Conservation (phyloP, 2,888 invertebrate genomes). For the Cerastis leucographa region DNA sequence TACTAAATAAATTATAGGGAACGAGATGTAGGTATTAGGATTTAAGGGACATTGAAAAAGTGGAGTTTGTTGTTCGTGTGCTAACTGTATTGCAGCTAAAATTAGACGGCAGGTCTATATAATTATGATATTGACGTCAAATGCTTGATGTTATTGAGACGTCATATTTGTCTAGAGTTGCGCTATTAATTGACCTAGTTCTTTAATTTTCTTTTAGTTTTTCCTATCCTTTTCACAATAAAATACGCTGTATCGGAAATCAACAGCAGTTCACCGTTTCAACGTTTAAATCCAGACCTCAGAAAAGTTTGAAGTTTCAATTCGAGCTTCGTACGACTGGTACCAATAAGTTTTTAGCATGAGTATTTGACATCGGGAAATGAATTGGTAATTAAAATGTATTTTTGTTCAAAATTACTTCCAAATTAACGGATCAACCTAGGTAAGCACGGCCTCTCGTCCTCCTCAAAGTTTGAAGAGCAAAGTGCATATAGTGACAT, state of each 20-base stretch:
- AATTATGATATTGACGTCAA: neutral
- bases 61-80: neutral
- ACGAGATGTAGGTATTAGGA: neutral
- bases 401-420: neutral
- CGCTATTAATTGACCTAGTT: neutral
- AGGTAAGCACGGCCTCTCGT: too few species aligned
- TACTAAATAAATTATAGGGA: conserved; percentile 6
- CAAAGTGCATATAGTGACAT: neutral
- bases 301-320: neutral
- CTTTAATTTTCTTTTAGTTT: too few species aligned
- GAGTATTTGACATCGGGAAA: neutral
- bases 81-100: neutral
- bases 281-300: neutral
- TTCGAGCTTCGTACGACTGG: neutral
- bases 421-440: too few species aligned
- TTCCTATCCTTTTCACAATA: neutral
- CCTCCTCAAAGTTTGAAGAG: too few species aligned
- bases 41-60: neutral
- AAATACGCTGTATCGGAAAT: neutral
- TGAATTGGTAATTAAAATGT: too few species aligned
- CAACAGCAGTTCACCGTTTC: neutral
- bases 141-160: neutral
- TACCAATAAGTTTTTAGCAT: neutral
- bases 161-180: neutral
- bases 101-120: neutral